Base-by-base conservation (phyloP, 2,888 invertebrate species). In the Drosophila nr. perissopoda region DNA sequence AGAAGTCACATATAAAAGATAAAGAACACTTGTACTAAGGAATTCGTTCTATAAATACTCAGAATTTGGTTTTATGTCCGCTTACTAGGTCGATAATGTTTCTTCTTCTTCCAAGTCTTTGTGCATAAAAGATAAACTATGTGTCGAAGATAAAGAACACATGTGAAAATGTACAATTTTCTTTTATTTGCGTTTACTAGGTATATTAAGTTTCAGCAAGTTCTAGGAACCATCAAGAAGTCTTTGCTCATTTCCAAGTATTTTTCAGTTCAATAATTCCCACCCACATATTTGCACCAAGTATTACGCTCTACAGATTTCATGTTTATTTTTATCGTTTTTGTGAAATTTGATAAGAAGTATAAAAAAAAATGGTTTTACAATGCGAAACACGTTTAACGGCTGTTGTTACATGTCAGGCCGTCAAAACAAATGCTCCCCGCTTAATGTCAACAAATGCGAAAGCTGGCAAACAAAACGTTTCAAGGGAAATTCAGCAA, bases 361-460 rank as follows among this genome's bases (percentile, higher is more conserved):
- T 53, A 25, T 38, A 42, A n/a, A 42, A 33, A 42, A 33, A 53
- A 54, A 70, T 10, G 8, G 42, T 51, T 53, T 59, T 40, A 21
- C 48, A 70, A 82, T 73, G 67, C 82, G 54, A 69, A 52, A 65
- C 82, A 82, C 80, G 73, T 80, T 79, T 73, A 61, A 38, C 58
- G 68, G 63, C 66, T 70, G 75, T 65, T 69, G 62, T 65, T 42
- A 57, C 68, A 63, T 51, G 29, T 10, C 57, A 27, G 36, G 27
- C 45, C 48, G 65, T 59, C 67, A 69, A 73, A 82, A 69, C 70
- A 79, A 80, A 76, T 76, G 80, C 69, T 71, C 58, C 7, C 71
- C 80, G 80, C 61, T 80, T 57, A 69, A 62, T 74, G 69, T 68
- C 80, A 81, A 80, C 83, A 80, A 69, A 82, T 80, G 67, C 65